Evolutionary conservation across 2,113 vertebrate species (phyloP), one percentile per base, ranked within the genome.

Genomic region (Chamaea fasciata): DNA sequence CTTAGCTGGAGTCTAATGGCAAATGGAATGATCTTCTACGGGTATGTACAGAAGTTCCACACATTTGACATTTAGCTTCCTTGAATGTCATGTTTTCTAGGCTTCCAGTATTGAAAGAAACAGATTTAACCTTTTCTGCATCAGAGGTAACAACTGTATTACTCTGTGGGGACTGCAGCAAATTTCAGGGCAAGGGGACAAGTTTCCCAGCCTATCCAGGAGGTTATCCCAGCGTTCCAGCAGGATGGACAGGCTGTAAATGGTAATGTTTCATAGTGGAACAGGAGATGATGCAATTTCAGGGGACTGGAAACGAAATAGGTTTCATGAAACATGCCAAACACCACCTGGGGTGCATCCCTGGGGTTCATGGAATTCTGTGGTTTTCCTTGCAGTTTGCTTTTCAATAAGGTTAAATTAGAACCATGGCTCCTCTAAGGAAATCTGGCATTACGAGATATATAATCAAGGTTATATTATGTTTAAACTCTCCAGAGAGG

Each of bases 351-450:
- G 64, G 80, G 76, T 4, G 2, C 35, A 60, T 81, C 39, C 7
- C 46, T 76, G 65, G 85, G 41, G 47, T 79, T 80, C 73, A 59
- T 67, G 88, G 65, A 84, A 89, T 90, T 83, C 42, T 89, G 89
- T 87, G 94, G 91, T 50, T 94, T 90, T 81, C 74, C 73, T 57
- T 88, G 28, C 47, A 76, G 57, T 85, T 89, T 81, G 65, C 52
- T 89, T 96, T 91, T 92, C 94, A 86, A 83, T 77, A 49, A 67
- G 7, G 55, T 15, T 79, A 86, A 94, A 92, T 95, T 87, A 80
- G 46, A 97, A 92, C 55, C 73, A 81, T 57, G 37, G 9, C 47
- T 95, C 13, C 76, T 83, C 69, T 84, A 42, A 84, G 76, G 80
- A 83, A 84, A 89, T 87, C 28, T 83, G 73, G 37, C 60, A 60